Evolutionary conservation across 1,140 invertebrate genomes (phyloP), one percentile per base, ranked within the genome.

Genomic region (Rhyzopertha dominica): DNA sequence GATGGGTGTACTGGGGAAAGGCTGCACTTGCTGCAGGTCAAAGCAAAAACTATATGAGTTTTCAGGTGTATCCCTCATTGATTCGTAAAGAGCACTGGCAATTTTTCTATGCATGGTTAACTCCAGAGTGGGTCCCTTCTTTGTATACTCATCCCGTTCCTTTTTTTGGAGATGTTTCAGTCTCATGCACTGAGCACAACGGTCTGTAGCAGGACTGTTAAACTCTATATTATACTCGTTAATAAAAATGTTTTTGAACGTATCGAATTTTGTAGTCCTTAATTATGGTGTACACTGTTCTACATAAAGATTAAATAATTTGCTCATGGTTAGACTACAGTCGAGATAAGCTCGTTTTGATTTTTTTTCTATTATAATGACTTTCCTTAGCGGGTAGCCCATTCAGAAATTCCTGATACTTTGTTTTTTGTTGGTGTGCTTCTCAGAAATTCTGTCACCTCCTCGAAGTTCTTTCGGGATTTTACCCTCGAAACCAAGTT

Each of bases 21-120:
- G 51, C 24, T 57, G 51, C n/a, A 59, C 47, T 18, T 59, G 49
- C 42, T 60, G 54, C 8, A 59, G 19, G 31, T 58, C 49, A 43
- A 59, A 58, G 31, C 50, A 58, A 20, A 49, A 41, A 9, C 16
- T 20, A 7, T 8, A 10, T 14, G 20, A 5, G n/a, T 32, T 7
- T 22, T 7, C 7, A 32, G 30, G 30, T 13, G 30, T 10, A 10
- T 32, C 30, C 19, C 13, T 7, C 30, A 32, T 7, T 13, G 13
- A 32, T 32, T 32, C 30, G 13, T 32, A 32, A 32, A 32, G 19
- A 16, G 30, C 30, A 32, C 8, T 9, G 8, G 30, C 30, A 32
- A 13, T 32, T 32, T 32, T 32, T 14, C 19, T 7, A 32, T 32
- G 30, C 30, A 32, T 32, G 14, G 8, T 32, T 32, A 32, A 32